Conservation (phyloP, 2,797 vertebrate genomes). For the Coregonus ussuriensis region DNA sequence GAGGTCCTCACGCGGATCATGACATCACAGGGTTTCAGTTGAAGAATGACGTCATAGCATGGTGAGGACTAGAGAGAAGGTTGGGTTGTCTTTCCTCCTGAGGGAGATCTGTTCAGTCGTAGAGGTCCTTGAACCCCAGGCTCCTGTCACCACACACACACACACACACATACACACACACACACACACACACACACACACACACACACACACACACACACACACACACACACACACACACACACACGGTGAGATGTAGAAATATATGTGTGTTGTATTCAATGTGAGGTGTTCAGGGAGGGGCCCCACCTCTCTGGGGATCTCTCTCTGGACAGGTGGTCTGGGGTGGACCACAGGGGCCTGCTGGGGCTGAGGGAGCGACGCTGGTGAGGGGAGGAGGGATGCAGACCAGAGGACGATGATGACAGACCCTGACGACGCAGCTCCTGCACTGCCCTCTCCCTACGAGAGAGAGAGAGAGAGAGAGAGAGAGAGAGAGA, state of each 20-base stretch:
- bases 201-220: background rate
- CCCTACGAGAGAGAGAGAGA: conserved; percentile 59
- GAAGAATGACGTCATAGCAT: background rate
- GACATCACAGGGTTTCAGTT: background rate
- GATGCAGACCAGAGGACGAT: conserved; percentile 57
- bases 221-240: too few species aligned
- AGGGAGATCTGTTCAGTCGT: conserved; percentile 34
- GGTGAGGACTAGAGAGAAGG: background rate
- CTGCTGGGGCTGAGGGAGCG: conserved; percentile 59
- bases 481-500: background rate
- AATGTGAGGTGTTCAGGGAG: background rate
- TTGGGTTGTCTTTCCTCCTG: background rate
- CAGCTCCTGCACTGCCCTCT: conserved; percentile 74
- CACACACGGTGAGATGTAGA: too few species aligned
- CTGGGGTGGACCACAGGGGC: conserved; percentile 59
- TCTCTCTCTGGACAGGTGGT: conserved; percentile 56
- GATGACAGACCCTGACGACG: conserved; percentile 62
- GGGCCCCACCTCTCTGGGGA: conserved; percentile 67
- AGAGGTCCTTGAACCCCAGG: conserved; percentile 36
- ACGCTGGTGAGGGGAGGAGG: conserved; percentile 58
- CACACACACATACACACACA: too few species aligned
- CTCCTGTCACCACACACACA: conserved; percentile 38
- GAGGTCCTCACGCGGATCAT: background rate
- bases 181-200: too few species aligned
- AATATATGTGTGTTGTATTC: background rate